A percentile compares a stretch with the other conserved stretches of the same genome.
Evolutionary conservation across 1,140 invertebrate species (phyloP).

Genomic region (Trypoxylus dichotomus): DNA sequence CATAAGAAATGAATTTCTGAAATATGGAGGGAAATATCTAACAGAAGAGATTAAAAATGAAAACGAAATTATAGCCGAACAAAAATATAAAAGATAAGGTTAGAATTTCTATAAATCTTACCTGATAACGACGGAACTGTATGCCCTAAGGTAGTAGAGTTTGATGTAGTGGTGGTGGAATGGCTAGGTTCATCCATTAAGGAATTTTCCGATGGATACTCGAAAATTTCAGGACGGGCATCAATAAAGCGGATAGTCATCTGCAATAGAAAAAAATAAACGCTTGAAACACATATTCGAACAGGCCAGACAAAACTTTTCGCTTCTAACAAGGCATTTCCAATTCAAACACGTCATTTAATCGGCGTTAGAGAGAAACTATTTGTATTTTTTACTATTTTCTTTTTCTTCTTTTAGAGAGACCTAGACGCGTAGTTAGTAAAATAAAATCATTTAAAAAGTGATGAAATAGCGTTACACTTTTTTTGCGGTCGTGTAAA

Average conservation of each 20-base stretch:
- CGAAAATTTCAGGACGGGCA: slow-evolving; percentile 76
- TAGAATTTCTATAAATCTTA: slow-evolving; percentile 35
- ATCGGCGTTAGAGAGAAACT: too few relatives aligned
- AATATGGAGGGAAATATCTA: too few relatives aligned
- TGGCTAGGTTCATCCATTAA: slow-evolving; percentile 61
- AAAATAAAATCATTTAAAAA: not conserved
- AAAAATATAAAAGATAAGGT: too few relatives aligned
- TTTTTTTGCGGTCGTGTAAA: not conserved
- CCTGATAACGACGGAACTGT: slow-evolving; percentile 48
- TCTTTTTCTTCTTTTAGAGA: too few relatives aligned
- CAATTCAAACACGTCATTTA: not conserved
- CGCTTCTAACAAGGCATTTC: too few relatives aligned
- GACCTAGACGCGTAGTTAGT: too few relatives aligned
- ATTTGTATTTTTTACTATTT: too few relatives aligned
- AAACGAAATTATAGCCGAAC: too few relatives aligned
- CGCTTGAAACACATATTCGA: too few relatives aligned
- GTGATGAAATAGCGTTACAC: not conserved
- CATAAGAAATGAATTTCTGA: too few relatives aligned
- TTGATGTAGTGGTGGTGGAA: not conserved
- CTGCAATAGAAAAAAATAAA: slow-evolving; percentile 58
- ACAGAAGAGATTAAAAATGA: too few relatives aligned
- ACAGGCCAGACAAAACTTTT: too few relatives aligned
- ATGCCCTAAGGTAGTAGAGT: slow-evolving; percentile 43
- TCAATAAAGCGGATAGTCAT: slow-evolving; percentile 85
- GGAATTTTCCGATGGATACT: slow-evolving; percentile 84